Evolutionary conservation across 1,140 invertebrate species (phyloP).

Genomic region (Brachionus koreanus): DNA sequence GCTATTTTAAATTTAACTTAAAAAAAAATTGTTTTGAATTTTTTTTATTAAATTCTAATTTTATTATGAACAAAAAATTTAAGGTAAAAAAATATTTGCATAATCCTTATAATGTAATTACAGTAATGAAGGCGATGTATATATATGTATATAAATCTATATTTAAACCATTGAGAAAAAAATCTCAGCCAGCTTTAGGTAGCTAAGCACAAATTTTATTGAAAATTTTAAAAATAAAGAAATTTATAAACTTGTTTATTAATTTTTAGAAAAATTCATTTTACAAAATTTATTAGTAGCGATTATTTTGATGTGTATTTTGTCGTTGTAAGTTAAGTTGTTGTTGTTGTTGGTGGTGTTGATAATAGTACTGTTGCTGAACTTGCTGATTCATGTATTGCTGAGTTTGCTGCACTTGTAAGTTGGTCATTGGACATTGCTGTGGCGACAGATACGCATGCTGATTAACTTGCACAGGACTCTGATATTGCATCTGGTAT

Average conservation of each 20-base stretch:
- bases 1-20: not conserved
- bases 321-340: not conserved
- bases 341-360: slow-evolving; percentile 25
- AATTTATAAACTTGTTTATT: not conserved
- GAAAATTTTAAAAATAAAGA: not conserved
- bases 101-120: not conserved
- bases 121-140: not conserved
- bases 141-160: not conserved
- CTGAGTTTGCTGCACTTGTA: not conserved
- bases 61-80: not conserved
- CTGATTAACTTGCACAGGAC: not conserved
- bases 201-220: not conserved
- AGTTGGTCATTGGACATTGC: not conserved
- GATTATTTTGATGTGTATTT: not conserved
- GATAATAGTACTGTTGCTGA: not conserved
- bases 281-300: not conserved
- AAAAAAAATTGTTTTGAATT: not conserved
- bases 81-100: slow-evolving; percentile 3
- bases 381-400: not conserved
- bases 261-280: not conserved
- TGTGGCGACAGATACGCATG: not conserved
- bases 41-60: not conserved
- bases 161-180: not conserved
- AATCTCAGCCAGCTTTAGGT: not conserved
- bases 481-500: not conserved